Base-by-base conservation (phyloP, 2,113 vertebrate species). In the Xiphias gladius region DNA sequence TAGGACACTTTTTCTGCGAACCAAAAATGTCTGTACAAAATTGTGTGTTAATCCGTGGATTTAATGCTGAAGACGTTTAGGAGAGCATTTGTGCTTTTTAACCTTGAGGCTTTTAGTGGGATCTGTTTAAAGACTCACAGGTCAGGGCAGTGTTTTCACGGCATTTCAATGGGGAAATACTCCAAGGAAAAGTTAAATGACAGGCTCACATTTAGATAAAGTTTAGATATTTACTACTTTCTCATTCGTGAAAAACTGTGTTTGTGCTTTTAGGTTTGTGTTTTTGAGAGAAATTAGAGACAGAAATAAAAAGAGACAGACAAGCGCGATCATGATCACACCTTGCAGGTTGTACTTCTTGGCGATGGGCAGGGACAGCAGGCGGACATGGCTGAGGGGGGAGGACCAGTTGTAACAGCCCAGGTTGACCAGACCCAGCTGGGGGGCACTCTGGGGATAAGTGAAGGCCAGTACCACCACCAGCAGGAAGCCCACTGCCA, bases 261-360 rank as follows among this genome's bases (percentile, higher is more conserved):
- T 9, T 4, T 59, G 12, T 19, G 55, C 20, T 24, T 54, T 12
- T 26, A 39, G 2, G 8, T 10, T 0, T 61, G 32, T 39, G 50
- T 41, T 8, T 66, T 2, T 73, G 39, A 5, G 48, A 50, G 3
- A 28, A 20, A 71, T 30, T 17, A 12, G 11, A 55, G 37, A 50
- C 50, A 50, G 22, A n/a, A 20, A 20, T 16, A 4, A 10, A 20
- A 2, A 50, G 19, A 52, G 4, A 59, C 5, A 39, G 37, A 9
- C 30, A 1, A 10, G 26, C 20, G 30, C 9, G 55, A 63, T 28
- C 12, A 19, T 0, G 30, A 13, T 57, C 79, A 20, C 20, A 96
- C 96, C 96, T 93, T 97, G 96, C 2, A 97, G 89, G 95, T 98
- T 97, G 88, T 99, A 97, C 89, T 99, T 99, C 94, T 97, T 97